A percentile compares a stretch with the other conserved stretches of the same genome.
Evolutionary conservation across 2,888 invertebrate genomes (phyloP).

Genomic region (Deilephila elpenor): DNA sequence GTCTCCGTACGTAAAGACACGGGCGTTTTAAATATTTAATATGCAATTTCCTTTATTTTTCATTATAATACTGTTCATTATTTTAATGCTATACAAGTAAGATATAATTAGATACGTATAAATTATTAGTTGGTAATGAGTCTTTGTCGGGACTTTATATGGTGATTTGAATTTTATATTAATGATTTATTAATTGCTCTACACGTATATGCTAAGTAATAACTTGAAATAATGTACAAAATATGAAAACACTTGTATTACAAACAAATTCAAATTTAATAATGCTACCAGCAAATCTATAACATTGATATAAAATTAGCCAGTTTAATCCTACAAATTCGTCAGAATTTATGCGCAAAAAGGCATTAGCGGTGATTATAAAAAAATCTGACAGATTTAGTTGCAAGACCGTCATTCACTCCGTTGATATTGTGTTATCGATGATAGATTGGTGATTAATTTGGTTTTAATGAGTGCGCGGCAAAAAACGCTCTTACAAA

Average conservation of each 20-base stretch:
- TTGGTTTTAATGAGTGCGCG: slow-evolving; percentile 15
- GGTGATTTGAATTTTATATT: slow-evolving; percentile 47
- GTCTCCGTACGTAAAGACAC: slow-evolving; percentile 76
- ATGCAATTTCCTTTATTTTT: slow-evolving; percentile 80
- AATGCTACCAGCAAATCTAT: not conserved
- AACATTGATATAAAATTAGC: not conserved
- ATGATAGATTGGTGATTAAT: slow-evolving; percentile 25
- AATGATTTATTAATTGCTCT: slow-evolving; percentile 31
- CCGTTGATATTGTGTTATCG: slow-evolving; percentile 19
- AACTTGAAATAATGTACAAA: not conserved
- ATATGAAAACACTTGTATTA: not conserved
- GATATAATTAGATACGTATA: slow-evolving; percentile 61
- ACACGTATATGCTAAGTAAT: not conserved
- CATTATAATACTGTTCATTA: slow-evolving; percentile 63
- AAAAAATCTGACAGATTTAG: slow-evolving; percentile 25
- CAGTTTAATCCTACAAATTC: slow-evolving; percentile 37
- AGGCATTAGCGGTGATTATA: slow-evolving; percentile 9
- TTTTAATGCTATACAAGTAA: slow-evolving; percentile 68
- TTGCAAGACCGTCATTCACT: slow-evolving; percentile 11
- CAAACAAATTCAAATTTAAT: too few relatives aligned
- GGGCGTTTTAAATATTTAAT: slow-evolving; percentile 81
- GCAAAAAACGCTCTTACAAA: slow-evolving; percentile 18
- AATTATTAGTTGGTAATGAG: slow-evolving; percentile 62
- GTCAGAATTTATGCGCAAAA: not conserved
- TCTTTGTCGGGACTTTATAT: slow-evolving; percentile 48